Conservation (phyloP, 1,140 invertebrate genomes). For the Augochlora pura region DNA sequence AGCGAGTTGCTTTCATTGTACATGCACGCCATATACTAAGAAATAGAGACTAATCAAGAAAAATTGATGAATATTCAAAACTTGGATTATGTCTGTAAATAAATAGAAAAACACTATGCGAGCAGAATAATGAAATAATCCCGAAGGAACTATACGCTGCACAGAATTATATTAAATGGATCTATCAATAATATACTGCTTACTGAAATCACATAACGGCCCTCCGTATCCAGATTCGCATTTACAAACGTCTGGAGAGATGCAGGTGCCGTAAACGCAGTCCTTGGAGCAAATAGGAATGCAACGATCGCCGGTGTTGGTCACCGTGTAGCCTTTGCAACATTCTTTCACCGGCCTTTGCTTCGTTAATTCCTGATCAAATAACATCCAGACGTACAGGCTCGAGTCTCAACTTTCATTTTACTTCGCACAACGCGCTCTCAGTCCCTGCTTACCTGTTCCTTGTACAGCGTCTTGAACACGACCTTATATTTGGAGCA, state of each 20-base stretch:
- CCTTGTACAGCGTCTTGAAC: slow-evolving; percentile 86
- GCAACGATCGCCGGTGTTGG: slow-evolving; percentile 83
- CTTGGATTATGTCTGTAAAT: neutral
- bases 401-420: neutral
- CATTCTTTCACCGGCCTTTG: slow-evolving; percentile 90
- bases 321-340: slow-evolving; percentile 89
- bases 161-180: too few species aligned
- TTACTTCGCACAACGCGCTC: too few species aligned
- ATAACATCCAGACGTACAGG: neutral
- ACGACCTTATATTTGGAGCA: slow-evolving; percentile 92
- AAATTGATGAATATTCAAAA: neutral
- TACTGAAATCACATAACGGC: slow-evolving; percentile 92
- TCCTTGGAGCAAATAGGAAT: slow-evolving; percentile 89
- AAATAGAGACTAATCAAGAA: too few species aligned
- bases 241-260: slow-evolving; percentile 92
- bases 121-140: neutral
- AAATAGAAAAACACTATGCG: too few species aligned
- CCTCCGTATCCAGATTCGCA: slow-evolving; percentile 94
- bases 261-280: slow-evolving; percentile 92
- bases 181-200: slow-evolving; percentile 76
- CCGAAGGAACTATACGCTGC: neutral
- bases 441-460: slow-evolving; percentile 76
- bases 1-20: neutral
- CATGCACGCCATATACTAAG: neutral
- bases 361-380: slow-evolving; percentile 84